Evolutionary conservation across 2,113 vertebrate genomes (phyloP).

Genomic region (Cepphus grylle): DNA sequence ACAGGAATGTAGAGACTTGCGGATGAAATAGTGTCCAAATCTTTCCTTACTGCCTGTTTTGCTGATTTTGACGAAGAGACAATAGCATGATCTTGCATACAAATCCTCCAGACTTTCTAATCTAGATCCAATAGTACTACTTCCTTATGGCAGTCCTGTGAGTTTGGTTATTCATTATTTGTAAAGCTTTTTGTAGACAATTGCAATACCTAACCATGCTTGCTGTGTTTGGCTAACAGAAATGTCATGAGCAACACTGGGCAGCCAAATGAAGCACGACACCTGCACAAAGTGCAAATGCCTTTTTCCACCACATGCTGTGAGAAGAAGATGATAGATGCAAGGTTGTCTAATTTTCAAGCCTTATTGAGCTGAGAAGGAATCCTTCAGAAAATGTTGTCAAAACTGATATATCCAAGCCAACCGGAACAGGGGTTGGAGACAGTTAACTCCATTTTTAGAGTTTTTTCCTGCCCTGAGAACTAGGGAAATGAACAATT

Average conservation of each 20-base stretch:
- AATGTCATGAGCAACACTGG: not conserved
- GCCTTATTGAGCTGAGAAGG: not conserved
- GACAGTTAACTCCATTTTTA: not conserved
- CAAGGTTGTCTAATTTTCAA: not conserved
- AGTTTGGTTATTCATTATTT: not conserved
- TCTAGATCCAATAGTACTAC: not conserved
- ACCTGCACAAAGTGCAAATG: not conserved
- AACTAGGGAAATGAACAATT: not conserved
- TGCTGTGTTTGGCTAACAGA: not conserved
- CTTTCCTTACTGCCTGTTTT: not conserved
- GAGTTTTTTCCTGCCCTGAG: not conserved
- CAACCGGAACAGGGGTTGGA: not conserved
- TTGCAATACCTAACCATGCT: not conserved
- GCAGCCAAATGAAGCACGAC: not conserved
- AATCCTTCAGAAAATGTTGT: not conserved
- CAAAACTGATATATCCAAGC: not conserved
- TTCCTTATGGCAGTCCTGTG: not conserved
- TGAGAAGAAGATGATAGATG: not conserved
- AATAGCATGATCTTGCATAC: not conserved
- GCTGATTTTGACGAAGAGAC: not conserved
- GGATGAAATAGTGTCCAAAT: not conserved
- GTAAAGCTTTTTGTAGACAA: not conserved
- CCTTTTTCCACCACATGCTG: not conserved
- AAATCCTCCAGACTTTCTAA: not conserved
- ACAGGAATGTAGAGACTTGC: not conserved